Base-by-base conservation (phyloP, 2,113 vertebrate genomes). In the Rhea americana region DNA sequence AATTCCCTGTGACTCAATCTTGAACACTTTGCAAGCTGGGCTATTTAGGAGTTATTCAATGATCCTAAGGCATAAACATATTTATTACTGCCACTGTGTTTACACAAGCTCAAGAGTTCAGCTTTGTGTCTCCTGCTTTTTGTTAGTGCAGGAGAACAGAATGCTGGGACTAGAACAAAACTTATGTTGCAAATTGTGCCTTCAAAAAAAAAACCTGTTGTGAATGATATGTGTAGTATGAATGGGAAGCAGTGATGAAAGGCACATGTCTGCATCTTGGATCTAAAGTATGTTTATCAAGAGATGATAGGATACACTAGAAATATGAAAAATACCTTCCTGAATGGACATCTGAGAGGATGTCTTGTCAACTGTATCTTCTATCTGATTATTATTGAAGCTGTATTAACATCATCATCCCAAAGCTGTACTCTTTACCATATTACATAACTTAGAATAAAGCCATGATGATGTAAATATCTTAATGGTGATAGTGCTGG, bases 1-100 rank as follows among this genome's bases (percentile, higher is more conserved):
- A 63, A 91, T 92, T 95, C 92, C 71, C 78, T 70, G 58, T 12
- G 12, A 35, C 82, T 93, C 62, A 59, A 6, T 13, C 24, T 76
- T 71, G 51, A 87, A 28, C 58, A 82, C 48, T 16, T 85, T 35
- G 85, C 72, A 65, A 89, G 5, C 9, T 78, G 73, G 17, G 41
- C 67, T 93, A n/a, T 77, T 82, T 5, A 50, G 55, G 45, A 93
- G 21, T 28, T 37, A 32, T 66, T 77, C 41, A 77, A 21, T 90
- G 66, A 37, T 51, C 77, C n/a, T 59, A 47, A 65, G 30, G 18
- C 76, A 17, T 74, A 83, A 61, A 48, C 3, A 1, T 48, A 26
- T 85, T 94, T 88, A 66, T 71, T 73, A 66, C 30, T 24, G 30
- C 50, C 6, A 13, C 28, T 35, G 21, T 22, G 16, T 32, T 75